phyloP scores from a whole-genome alignment of 2,113 vertebrate species.

The Haemorhous mexicanus region DNA sequence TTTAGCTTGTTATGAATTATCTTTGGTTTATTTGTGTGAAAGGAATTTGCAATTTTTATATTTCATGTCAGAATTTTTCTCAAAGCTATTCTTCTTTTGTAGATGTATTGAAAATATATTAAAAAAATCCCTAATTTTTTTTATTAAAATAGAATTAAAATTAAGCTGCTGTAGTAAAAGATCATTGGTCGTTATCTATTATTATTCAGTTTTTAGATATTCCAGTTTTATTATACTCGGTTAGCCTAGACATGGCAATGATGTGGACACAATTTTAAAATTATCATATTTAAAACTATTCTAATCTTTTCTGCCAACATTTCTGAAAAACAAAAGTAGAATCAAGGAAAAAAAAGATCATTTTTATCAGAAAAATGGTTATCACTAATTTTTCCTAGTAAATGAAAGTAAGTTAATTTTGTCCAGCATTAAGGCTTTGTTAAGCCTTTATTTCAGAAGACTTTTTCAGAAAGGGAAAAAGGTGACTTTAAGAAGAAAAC shows the following conservation, averaged over 20 bases:
- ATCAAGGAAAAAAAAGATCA: neutral
- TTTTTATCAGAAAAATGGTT: neutral
- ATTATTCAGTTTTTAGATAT: neutral
- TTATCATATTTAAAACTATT: neutral
- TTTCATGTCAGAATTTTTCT: neutral
- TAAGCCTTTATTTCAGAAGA: neutral
- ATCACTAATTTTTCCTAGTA: neutral
- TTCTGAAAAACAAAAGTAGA: neutral
- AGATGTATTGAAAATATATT: neutral
- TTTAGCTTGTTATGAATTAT: neutral
- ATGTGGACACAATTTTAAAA: neutral
- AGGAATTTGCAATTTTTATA: neutral
- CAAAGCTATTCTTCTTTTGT: neutral
- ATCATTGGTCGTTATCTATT: neutral
- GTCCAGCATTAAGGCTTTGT: neutral
- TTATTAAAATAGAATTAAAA: neutral
- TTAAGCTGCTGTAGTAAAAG: neutral
- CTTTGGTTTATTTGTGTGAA: neutral
- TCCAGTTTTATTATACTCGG: neutral
- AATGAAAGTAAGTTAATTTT: neutral
- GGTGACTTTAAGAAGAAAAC: accelerated
- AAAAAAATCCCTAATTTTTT: neutral
- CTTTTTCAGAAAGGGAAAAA: neutral
- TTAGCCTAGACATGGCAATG: neutral
- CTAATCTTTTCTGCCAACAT: neutral